A percentile compares a stretch with the other conserved stretches of the same genome.
These are phyloP conservation scores for Cheirogaleus medius DNA, from an alignment of 2,113 vertebrate genomes.

Conservation along the genomic window DNA sequence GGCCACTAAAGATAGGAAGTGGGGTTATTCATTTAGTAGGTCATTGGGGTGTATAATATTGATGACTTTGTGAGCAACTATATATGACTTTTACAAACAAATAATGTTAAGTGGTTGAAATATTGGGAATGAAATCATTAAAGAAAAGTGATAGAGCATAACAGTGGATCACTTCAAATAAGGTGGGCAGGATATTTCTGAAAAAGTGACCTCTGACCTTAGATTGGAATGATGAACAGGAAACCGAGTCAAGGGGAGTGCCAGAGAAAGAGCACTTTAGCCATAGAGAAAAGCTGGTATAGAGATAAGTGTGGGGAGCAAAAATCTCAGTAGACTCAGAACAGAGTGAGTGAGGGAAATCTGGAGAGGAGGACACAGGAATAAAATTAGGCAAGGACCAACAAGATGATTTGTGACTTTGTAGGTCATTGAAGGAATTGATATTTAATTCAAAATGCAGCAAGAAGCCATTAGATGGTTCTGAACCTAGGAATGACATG, in stretches of 20 bases:
- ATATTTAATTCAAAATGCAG: background rate
- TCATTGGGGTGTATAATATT: background rate
- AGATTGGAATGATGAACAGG: background rate
- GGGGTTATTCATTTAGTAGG: background rate
- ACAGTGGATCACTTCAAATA: background rate
- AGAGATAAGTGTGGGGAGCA: background rate
- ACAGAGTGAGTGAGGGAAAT: background rate
- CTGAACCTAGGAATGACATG: background rate
- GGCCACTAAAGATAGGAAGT: background rate
- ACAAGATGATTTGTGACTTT: conserved; percentile 11
- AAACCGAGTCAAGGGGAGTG: background rate
- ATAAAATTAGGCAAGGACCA: background rate
- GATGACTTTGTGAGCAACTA: background rate
- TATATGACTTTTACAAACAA: background rate
- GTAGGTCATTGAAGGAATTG: background rate
- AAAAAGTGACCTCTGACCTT: background rate
- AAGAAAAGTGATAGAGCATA: background rate
- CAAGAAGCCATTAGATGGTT: background rate
- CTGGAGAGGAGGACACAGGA: background rate
- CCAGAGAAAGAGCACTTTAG: background rate
- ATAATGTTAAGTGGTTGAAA: background rate
- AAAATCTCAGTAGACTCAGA: background rate
- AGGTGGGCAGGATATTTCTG: background rate
- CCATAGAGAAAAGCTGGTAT: background rate
- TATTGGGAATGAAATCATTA: background rate